Conservation (phyloP, 2,797 vertebrate species). For the Saxicola maurus region DNA sequence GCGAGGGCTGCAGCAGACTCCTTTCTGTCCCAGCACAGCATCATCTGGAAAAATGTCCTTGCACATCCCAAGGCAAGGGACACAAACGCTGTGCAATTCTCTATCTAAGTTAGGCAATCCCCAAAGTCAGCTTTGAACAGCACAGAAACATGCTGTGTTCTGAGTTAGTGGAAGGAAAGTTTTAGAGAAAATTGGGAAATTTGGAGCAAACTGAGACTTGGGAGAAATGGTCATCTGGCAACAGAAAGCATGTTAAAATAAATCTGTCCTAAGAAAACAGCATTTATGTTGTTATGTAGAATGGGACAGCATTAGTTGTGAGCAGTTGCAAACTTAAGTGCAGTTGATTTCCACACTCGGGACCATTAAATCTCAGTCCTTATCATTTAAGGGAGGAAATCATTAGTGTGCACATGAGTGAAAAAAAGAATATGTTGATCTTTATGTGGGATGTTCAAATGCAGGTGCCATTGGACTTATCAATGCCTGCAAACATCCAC, state of each 20-base stretch:
- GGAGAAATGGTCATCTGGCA: background rate
- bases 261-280: background rate
- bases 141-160: background rate
- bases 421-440: background rate
- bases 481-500: background rate
- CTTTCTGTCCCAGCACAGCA: background rate
- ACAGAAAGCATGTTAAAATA: background rate
- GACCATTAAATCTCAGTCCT: background rate
- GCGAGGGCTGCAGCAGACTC: background rate
- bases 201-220: background rate
- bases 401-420: background rate
- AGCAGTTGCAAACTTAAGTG: background rate
- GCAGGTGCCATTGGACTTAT: background rate
- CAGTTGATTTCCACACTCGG: background rate
- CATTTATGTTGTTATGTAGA: background rate
- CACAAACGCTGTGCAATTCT: conserved; percentile 10
- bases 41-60: background rate
- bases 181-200: conserved; percentile 30
- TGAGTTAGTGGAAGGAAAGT: conserved; percentile 7
- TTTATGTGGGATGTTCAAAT: background rate
- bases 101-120: conserved; percentile 2
- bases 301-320: background rate
- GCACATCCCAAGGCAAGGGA: background rate
- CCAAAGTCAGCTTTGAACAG: background rate
- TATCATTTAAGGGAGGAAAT: background rate